Base-by-base conservation (phyloP, 2,797 vertebrate genomes). In the Knipowitschia caucasica region DNA sequence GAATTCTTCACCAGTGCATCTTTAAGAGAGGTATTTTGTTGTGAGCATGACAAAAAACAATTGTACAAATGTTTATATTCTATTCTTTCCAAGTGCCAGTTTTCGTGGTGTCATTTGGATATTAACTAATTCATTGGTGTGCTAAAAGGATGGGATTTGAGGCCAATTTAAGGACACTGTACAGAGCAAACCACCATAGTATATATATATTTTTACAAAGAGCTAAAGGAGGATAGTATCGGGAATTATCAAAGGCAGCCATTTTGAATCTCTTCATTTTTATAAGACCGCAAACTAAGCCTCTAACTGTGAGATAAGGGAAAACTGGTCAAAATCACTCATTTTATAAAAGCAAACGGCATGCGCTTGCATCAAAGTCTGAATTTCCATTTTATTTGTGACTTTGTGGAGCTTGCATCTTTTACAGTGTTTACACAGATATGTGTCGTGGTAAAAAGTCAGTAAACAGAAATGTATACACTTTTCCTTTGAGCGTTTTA, bases 401-500 rank as follows among this genome's bases (percentile, higher is more conserved):
- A 86, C 77, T 86, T 87, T 89, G 77, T 89, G 80, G 86, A 87
- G 84, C 87, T 88, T 88, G 84, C 82, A 82, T 89, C 87, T 86
- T 89, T 88, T 88, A 85, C 82, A 53, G 84, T 91, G 89, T 88
- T 90, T 90, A 87, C 86, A 89, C 77, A 90, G 78, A 77, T 81
- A 75, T 87, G 80, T 59, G 85, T 82, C 80, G 85, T 88, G 83
- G 80, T 83, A 78, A 80, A 23, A 78, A 79, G 75, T 80, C 53
- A 65, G 82, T 82, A 85, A 87, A 85, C 66, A 78, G 73, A 76
- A 85, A 76, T 86, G 86, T 89, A 82, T 82, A 83, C 47, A 64
- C 83, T 67, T 83, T 86, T 57, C 68, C 82, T 82, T 87, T 74
- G 64, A 68, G 61, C 83, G 56, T 71, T 67, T 43, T 62, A 70